Evolutionary conservation across 1,140 invertebrate genomes (phyloP), one percentile per base, ranked within the genome.

Genomic region (Paramacrobiotus metropolitanus): DNA sequence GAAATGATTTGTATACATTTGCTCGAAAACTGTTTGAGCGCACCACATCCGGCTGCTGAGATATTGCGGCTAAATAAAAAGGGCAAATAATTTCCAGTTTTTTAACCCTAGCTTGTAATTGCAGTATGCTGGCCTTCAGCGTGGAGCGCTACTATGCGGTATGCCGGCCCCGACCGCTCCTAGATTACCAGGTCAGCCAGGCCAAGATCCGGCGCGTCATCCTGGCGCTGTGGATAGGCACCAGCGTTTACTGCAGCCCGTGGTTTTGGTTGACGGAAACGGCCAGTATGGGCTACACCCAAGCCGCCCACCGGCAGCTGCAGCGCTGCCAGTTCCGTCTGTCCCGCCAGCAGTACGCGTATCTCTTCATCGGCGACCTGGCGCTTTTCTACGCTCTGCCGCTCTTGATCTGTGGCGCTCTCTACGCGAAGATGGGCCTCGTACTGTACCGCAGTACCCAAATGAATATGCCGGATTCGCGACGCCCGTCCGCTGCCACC

Each of bases 51-150:
- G n/a, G n/a, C n/a, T n/a, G n/a, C n/a, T n/a, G n/a, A n/a, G n/a
- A n/a, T n/a, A n/a, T n/a, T n/a, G n/a, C n/a, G n/a, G n/a, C n/a
- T n/a, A n/a, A 40, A 40, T n/a, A 9, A 40, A 9, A 40, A 40
- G 9, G 34, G 9, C 9, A n/a, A 9, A n/a, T 40, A 40, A 40
- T n/a, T 40, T 40, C 34, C 9, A n/a, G 34, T 40, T n/a, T 40
- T 40, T n/a, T 40, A 9, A 9, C 9, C 9, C n/a, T 40, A 9
- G 9, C 34, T n/a, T 40, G n/a, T n/a, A 40, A 18, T 55, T 24
- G 15, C 24, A 55, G 48, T 24, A 77, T 82, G 31, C 78, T 81
- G 21, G 81, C 82, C 0, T 83, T 83, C 71, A 83, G 81, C 1
- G 76, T 82, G 3, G 78, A 79, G 66, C 66, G 78, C 29, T 79